A percentile compares a stretch with the other conserved stretches of the same genome.
Conservation (phyloP, 2,797 vertebrate genomes). For the Chiroxiphia lanceolata region DNA sequence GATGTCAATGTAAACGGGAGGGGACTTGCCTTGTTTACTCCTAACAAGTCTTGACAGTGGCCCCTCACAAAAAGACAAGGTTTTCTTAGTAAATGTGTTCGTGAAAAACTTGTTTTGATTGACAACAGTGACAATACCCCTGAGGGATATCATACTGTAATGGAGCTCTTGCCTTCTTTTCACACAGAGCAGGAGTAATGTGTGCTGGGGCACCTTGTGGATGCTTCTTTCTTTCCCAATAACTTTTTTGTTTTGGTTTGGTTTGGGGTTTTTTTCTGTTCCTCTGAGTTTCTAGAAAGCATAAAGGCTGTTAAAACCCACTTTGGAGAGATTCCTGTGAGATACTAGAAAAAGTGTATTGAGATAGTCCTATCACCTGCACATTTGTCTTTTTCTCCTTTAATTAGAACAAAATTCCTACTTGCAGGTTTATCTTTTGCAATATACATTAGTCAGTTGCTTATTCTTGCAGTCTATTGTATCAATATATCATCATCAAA, state of each 20-base stretch:
- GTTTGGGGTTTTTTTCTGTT: background rate
- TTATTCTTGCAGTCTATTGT: background rate
- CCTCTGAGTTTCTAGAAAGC: background rate
- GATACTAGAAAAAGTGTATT: background rate
- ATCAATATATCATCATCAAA: background rate
- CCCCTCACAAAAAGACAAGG: constrained; percentile 15
- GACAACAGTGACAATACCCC: background rate
- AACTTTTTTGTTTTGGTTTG: background rate
- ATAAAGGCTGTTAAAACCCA: background rate
- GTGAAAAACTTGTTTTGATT: constrained; percentile 41
- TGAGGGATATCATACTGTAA: background rate
- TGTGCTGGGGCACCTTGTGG: background rate
- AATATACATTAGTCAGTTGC: background rate
- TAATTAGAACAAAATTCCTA: background rate
- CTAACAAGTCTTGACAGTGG: constrained; percentile 41
- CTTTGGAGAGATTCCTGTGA: background rate
- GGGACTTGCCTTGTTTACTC: background rate
- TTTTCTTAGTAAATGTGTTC: constrained; percentile 27
- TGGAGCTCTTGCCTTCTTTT: background rate
- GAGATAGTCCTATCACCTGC: background rate
- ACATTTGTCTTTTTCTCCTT: background rate
- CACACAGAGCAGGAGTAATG: background rate
- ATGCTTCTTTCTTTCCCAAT: background rate
- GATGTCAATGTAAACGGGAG: background rate
- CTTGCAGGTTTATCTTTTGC: background rate